phyloP scores from a whole-genome alignment of 2,888 invertebrate genomes.

The Nematopogon swammerdamellus region DNA sequence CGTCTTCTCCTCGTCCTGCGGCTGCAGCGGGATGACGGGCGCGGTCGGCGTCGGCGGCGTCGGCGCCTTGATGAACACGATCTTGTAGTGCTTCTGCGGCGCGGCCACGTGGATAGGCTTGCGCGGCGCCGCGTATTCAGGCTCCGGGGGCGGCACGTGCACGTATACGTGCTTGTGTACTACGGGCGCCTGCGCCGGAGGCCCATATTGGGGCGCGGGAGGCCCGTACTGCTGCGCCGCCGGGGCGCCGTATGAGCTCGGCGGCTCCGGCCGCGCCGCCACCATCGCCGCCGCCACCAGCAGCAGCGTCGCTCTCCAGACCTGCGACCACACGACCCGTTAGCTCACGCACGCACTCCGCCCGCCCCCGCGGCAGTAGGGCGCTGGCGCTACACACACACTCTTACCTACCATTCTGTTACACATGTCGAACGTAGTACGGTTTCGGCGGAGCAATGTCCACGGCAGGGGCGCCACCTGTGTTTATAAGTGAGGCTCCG shows the following conservation, averaged over 20 bases:
- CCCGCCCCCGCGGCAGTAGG: neutral
- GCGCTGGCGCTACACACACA: too few relatives aligned
- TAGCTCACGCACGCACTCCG: neutral
- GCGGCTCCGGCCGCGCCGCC: constrained; percentile 54
- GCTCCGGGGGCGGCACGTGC: constrained; percentile 86
- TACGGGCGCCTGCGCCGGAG: constrained; percentile 70
- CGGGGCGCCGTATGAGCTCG: constrained; percentile 38
- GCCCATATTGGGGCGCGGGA: constrained; percentile 65
- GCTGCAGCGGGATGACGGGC: constrained; percentile 64
- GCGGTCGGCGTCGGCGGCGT: constrained; percentile 62
- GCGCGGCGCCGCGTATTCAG: constrained; percentile 67
- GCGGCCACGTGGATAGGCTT: constrained; percentile 49
- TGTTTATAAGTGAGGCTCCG: constrained; percentile 50
- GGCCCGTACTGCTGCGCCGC: constrained; percentile 42
- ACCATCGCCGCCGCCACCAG: constrained; percentile 40
- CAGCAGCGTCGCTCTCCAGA: constrained; percentile 40
- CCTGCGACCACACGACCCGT: constrained; percentile 24
- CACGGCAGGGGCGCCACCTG: constrained; percentile 40
- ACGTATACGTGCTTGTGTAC: constrained; percentile 91
- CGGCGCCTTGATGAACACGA: constrained; percentile 77
- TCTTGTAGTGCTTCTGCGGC: constrained; percentile 81
- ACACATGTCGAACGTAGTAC: constrained; percentile 41
- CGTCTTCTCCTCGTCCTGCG: constrained; percentile 86
- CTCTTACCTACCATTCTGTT: constrained; percentile 49
- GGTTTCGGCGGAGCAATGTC: constrained; percentile 42